Evolutionary conservation across 2,113 vertebrate species (phyloP), one percentile per base, ranked within the genome.

Genomic region (Zingel zingel): DNA sequence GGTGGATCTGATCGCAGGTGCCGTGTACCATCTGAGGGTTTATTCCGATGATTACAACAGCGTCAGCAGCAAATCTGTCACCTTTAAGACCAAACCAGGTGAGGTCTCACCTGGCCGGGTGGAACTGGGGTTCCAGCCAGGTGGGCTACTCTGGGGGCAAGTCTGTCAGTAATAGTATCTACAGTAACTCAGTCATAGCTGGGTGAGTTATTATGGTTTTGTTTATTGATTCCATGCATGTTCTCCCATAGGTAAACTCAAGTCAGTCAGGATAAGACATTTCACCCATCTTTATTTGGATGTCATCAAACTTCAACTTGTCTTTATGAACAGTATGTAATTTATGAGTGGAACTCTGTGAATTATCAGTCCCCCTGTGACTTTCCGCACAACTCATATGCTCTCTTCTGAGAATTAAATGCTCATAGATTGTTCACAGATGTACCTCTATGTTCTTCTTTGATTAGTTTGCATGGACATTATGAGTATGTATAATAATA

Each of bases 51-150:
- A 97, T 92, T 95, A 96, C 94, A 94, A 95, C 94, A 95, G 92
- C 94, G 83, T 99, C 95, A 97, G 95, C 93, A 98, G 97, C 96
- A 90, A 96, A 74, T 81, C 92, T 92, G 91, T 97, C 95, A 96
- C 94, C 95, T 98, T 99, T 97, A 96, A 98, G 94, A 99, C 97
- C 93, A 98, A 96, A 94, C 88, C 97, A 99, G 98, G 98, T 99
- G 98, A 99, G 98, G 79, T 68, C 62, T 86, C 86, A 77, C 83
- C 88, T 84, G 89, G 65, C 68, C 43, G 33, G 81, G 83, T 63
- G 79, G 82, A 81, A 47, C 58, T 36, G 15, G 59, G 65, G 56
- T 83, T 74, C 56, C n/a, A 50, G 81, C 53, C 82, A 58, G 64
- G 70, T 84, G 87, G 79, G 78, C 57, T 61, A 48, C 58, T 66